Evolutionary conservation across 2,113 vertebrate genomes (phyloP).

Genomic region (Platichthys stellatus): DNA sequence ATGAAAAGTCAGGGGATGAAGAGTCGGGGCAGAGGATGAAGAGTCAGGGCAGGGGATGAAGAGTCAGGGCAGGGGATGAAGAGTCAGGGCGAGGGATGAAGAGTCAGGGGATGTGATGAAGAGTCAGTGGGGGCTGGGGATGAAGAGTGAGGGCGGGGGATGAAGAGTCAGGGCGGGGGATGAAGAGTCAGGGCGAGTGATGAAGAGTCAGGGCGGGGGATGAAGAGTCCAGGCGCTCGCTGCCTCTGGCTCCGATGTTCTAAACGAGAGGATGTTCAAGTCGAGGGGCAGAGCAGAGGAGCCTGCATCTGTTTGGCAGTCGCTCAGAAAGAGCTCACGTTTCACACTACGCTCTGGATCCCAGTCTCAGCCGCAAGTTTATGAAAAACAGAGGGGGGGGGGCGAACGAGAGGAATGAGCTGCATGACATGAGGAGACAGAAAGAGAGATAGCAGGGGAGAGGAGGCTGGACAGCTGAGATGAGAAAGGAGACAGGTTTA

Average conservation of each 20-base stretch:
- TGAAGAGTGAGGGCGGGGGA: too few species aligned
- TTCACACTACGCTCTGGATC: constrained; percentile 78
- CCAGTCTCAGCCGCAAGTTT: constrained; percentile 73
- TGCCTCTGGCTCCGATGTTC: constrained; percentile 32
- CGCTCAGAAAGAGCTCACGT: constrained; percentile 79
- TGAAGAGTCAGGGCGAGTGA: too few species aligned
- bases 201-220: too few species aligned
- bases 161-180: too few species aligned
- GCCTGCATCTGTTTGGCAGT: constrained; percentile 83
- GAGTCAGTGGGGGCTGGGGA: too few species aligned
- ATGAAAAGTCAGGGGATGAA: too few species aligned
- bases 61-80: too few species aligned
- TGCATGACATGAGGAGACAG: constrained; percentile 64
- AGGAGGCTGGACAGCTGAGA: constrained; percentile 63
- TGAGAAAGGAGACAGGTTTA: constrained; percentile 54
- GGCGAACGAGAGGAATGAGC: constrained; percentile 46
- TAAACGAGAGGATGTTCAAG: constrained; percentile 66
- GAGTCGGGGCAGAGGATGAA: too few species aligned
- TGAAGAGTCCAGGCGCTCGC: not conserved
- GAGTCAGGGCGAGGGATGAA: too few species aligned
- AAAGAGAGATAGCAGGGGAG: constrained; percentile 62
- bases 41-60: too few species aligned
- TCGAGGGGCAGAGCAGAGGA: constrained; percentile 67
- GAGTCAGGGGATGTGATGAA: too few species aligned
- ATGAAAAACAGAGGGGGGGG: constrained; percentile 77